Evolutionary conservation across 1,140 invertebrate genomes (phyloP).

Genomic region (Heliothis virescens): DNA sequence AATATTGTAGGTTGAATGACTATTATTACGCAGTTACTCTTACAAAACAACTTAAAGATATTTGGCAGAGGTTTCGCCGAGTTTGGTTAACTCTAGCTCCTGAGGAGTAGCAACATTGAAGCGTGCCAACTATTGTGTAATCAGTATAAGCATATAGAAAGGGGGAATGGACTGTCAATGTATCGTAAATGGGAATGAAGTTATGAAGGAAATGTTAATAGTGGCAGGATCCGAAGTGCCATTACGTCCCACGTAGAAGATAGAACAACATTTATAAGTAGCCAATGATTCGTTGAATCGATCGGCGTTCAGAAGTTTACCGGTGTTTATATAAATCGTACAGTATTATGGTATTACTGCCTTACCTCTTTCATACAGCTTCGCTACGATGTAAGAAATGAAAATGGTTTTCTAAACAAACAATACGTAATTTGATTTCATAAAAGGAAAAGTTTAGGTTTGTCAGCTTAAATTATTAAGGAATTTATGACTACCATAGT

Average conservation of each 20-base stretch:
- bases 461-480: too few species aligned
- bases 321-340: background rate
- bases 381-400: too few species aligned
- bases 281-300: constrained; percentile 3
- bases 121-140: constrained; percentile 64
- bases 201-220: constrained; percentile 4
- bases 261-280: background rate
- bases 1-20: constrained; percentile 49
- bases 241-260: constrained; percentile 23
- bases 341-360: background rate
- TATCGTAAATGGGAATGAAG: constrained; percentile 20
- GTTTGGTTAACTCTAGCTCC: constrained; percentile 59
- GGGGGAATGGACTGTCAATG: constrained; percentile 22
- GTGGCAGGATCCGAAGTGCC: background rate
- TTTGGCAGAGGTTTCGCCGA: constrained; percentile 79
- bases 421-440: too few species aligned
- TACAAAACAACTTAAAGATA: constrained; percentile 77
- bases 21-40: constrained; percentile 50
- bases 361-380: background rate
- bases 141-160: constrained; percentile 25
- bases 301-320: background rate
- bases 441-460: too few species aligned
- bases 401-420: too few species aligned
- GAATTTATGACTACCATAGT: too few species aligned
- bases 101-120: constrained; percentile 58